A percentile compares a stretch with the other conserved stretches of the same genome.
Evolutionary conservation across 2,113 vertebrate species (phyloP).

Genomic region (Otolemur garnettii): DNA sequence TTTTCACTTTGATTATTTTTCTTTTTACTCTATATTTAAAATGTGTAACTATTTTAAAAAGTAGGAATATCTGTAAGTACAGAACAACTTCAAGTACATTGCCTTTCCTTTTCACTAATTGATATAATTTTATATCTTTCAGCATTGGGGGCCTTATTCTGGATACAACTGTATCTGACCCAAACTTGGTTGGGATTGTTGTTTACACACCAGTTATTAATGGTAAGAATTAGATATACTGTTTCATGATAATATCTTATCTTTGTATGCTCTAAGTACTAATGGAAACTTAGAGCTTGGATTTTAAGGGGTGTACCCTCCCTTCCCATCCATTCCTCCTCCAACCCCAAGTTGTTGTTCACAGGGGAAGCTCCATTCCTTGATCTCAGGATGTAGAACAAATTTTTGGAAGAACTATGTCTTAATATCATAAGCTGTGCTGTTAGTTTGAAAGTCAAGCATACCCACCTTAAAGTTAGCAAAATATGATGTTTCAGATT

Average conservation of each 20-base stretch:
- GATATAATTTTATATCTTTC: conserved; percentile 82
- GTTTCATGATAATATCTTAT: not conserved
- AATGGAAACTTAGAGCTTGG: not conserved
- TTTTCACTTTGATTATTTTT: conserved; percentile 49
- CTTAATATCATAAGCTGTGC: not conserved
- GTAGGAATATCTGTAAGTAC: not conserved
- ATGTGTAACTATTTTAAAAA: not conserved
- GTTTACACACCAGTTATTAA: conserved; percentile 99
- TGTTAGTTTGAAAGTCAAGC: not conserved
- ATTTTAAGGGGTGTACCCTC: not conserved
- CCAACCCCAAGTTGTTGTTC: not conserved
- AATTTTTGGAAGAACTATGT: not conserved
- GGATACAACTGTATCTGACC: conserved; percentile 98
- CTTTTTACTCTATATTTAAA: not conserved
- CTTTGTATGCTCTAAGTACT: not conserved
- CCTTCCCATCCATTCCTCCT: not conserved
- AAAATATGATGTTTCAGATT: not conserved
- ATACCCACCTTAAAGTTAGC: not conserved
- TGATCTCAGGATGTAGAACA: not conserved
- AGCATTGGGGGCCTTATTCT: conserved; percentile 99
- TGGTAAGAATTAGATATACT: conserved; percentile 89
- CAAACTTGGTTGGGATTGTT: conserved; percentile 97
- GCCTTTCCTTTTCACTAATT: conserved; percentile 53
- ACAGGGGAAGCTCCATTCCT: not conserved
- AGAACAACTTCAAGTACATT: not conserved